These are phyloP conservation scores for Cheilosia soror DNA, from an alignment of 2,888 invertebrate genomes.

Conservation along the genomic window DNA sequence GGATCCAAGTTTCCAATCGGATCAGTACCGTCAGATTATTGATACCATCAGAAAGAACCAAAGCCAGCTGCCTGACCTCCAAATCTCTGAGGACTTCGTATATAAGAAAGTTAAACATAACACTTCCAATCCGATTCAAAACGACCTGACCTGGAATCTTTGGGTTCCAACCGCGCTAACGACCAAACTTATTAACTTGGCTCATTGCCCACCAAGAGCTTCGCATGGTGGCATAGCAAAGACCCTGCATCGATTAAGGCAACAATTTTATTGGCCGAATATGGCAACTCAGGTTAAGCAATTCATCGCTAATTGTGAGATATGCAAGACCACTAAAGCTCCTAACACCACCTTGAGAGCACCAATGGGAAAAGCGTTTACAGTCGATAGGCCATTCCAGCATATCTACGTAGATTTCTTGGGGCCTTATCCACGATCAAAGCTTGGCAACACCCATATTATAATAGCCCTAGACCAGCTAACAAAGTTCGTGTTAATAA, in stretches of 20 bases:
- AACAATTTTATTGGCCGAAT: constrained; percentile 12
- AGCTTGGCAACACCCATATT: neutral
- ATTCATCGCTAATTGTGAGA: neutral
- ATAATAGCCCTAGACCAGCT: neutral
- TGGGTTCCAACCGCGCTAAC: neutral
- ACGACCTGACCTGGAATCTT: neutral
- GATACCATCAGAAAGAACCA: neutral
- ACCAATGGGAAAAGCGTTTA: neutral
- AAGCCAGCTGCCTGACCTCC: neutral
- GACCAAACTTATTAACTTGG: neutral
- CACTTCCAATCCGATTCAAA: neutral
- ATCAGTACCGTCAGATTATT: neutral
- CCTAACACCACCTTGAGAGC: neutral
- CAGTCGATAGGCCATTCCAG: neutral
- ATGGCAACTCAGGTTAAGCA: neutral
- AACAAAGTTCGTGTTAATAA: neutral
- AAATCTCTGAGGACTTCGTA: neutral
- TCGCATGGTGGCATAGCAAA: neutral
- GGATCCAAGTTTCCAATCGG: neutral
- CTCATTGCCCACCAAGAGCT: constrained; percentile 6
- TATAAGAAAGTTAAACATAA: neutral
- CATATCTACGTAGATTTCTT: neutral
- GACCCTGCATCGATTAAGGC: neutral
- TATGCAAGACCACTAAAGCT: neutral
- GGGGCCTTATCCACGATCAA: neutral